These are phyloP conservation scores for Danio jaintianensis DNA, from an alignment of 2,797 vertebrate genomes.

Conservation along the genomic window DNA sequence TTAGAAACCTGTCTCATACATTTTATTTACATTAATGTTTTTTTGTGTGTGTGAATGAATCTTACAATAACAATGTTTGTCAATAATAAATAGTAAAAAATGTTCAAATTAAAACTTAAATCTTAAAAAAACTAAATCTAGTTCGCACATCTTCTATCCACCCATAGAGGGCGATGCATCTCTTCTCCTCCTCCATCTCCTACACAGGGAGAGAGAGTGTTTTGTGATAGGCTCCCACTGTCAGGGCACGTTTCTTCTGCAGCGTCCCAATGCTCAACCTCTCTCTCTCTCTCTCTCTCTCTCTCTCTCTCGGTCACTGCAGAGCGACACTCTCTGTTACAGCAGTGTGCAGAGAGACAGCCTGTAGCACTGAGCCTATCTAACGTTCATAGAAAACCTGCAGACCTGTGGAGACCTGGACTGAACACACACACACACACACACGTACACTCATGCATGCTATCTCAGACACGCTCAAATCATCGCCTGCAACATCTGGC, in stretches of 20 bases:
- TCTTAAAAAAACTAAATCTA: not conserved
- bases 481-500: constrained; percentile 56
- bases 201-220: constrained; percentile 63
- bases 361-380: constrained; percentile 35
- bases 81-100: too few relatives aligned
- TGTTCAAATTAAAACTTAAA: too few relatives aligned
- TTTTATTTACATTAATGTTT: not conserved
- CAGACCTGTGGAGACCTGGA: constrained; percentile 68
- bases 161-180: constrained; percentile 73
- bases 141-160: constrained; percentile 60
- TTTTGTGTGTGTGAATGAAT: too few relatives aligned
- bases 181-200: constrained; percentile 68
- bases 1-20: not conserved
- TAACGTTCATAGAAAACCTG: constrained; percentile 47
- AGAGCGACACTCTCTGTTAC: constrained; percentile 63
- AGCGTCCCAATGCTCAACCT: constrained; percentile 34
- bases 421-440: constrained; percentile 23
- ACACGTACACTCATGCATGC: constrained; percentile 16
- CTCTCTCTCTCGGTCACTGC: constrained; percentile 53
- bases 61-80: too few relatives aligned
- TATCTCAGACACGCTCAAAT: constrained; percentile 17
- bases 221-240: constrained; percentile 69
- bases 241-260: constrained; percentile 58
- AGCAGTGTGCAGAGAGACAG: constrained; percentile 38
- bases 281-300: constrained; percentile 60